Base-by-base conservation (phyloP, 2,113 vertebrate species). In the Prunella himalayana region DNA sequence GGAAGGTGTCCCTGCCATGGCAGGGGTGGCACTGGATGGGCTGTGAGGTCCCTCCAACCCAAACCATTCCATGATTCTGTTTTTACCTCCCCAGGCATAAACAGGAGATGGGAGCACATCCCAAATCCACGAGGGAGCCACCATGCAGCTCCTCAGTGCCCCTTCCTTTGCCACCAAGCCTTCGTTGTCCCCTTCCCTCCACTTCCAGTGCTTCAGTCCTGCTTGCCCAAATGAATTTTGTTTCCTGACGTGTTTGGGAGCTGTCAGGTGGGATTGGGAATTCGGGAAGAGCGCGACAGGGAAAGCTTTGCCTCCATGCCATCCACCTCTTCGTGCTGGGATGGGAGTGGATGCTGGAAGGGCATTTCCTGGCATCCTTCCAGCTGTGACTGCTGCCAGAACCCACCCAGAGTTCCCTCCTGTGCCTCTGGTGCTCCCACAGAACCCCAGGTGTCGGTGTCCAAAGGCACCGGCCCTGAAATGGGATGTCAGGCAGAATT, bases 171-270 rank as follows among this genome's bases (percentile, higher is more conserved):
- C 7, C 50, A 65, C 24, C 25, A 31, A 47, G 11, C 28, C 21
- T 35, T 35, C 25, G 13, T 49, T 75, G 42, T 47, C 51, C 22
- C 28, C 16, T 61, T 73, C 15, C 18, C 9, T 91, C 33, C 24
- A 6, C 37, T 37, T 44, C 7, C 35, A 64, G 41, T 0, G 0
- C 45, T 80, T 63, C 39, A 41, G 0, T 66, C 59, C 50, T 35
- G 17, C 51, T 83, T 86, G 21, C 61, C 45, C 53, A 19, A 61
- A 22, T 6, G 14, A 39, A 3, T 50, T 54, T 30, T 31, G 10
- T 50, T 77, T 63, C 30, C 54, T 73, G 49, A 15, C 2, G 0
- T 11, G 4, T 64, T 44, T 53, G 41, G 49, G 76, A 61, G 54
- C 37, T 7, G 8, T 33, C 44, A 27, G 25, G 22, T 61, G 71